A percentile compares a stretch with the other conserved stretches of the same genome.
These are phyloP conservation scores for Lagorchestes hirsutus DNA, from an alignment of 2,797 vertebrate species.

Conservation along the genomic window DNA sequence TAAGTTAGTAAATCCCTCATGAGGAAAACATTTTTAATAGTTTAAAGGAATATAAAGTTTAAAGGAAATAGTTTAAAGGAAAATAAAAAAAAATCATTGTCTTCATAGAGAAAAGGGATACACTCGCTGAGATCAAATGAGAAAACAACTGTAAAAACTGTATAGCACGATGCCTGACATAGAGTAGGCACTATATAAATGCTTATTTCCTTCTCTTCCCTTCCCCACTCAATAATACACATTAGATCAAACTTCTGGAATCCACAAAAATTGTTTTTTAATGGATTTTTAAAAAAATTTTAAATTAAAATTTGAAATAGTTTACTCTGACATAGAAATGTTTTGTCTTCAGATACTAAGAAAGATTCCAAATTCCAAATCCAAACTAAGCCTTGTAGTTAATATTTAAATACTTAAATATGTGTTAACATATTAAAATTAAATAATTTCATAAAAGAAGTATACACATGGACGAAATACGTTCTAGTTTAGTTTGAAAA, in stretches of 20 bases:
- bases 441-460: conserved; percentile 32
- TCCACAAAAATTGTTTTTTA: not conserved
- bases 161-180: not conserved
- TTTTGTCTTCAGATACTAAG: not conserved
- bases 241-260: not conserved
- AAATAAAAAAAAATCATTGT: not conserved
- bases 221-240: not conserved
- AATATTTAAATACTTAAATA: conserved; percentile 53
- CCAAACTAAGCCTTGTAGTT: conserved; percentile 58
- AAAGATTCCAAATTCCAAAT: conserved; percentile 48
- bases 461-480: conserved; percentile 52
- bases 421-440: not conserved
- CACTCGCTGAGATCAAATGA: not conserved
- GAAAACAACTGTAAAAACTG: not conserved
- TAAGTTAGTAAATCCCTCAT: not conserved
- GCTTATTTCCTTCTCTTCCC: not conserved
- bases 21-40: not conserved
- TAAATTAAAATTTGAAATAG: conserved; percentile 55
- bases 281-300: conserved; percentile 51
- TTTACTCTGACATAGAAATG: conserved; percentile 34
- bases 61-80: not conserved
- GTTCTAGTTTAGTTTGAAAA: conserved; percentile 11
- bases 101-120: not conserved
- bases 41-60: not conserved
- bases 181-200: not conserved